phyloP scores from a whole-genome alignment of 2,113 vertebrate species.

The Bos indicus region DNA sequence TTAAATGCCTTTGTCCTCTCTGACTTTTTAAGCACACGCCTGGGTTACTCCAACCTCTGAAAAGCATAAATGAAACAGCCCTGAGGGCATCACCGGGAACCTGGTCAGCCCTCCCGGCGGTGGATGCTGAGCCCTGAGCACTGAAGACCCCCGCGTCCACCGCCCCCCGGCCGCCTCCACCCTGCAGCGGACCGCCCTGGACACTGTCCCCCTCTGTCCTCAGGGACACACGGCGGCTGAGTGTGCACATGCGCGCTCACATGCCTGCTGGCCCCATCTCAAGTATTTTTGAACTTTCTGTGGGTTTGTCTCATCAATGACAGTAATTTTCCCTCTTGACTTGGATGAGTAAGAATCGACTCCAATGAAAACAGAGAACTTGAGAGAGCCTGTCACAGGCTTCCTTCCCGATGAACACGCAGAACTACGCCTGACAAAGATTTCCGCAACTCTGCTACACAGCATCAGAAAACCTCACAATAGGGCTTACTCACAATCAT shows the following conservation, averaged over 20 bases:
- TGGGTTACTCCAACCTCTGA: neutral
- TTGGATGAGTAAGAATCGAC: neutral
- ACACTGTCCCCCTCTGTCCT: neutral
- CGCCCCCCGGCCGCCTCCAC: neutral
- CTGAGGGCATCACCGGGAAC: neutral
- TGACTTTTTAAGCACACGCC: neutral
- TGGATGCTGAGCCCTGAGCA: neutral
- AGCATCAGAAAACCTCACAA: constrained; percentile 28
- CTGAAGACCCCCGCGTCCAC: neutral
- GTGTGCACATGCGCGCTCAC: neutral
- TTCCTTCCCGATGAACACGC: constrained; percentile 33
- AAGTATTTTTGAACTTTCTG: neutral
- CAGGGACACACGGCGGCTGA: neutral
- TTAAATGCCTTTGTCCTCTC: neutral
- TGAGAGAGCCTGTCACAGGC: neutral
- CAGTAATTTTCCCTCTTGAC: neutral
- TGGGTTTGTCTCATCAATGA: neutral
- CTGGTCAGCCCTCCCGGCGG: neutral
- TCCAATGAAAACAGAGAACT: neutral
- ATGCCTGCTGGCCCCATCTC: neutral
- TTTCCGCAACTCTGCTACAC: neutral
- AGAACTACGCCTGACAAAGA: constrained; percentile 41
- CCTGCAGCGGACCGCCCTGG: neutral
- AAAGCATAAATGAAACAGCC: neutral
- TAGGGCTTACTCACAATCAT: neutral